A percentile compares a stretch with the other conserved stretches of the same genome.
Conservation (phyloP, 2,888 invertebrate species). For the Neuroscelio doddi region DNA sequence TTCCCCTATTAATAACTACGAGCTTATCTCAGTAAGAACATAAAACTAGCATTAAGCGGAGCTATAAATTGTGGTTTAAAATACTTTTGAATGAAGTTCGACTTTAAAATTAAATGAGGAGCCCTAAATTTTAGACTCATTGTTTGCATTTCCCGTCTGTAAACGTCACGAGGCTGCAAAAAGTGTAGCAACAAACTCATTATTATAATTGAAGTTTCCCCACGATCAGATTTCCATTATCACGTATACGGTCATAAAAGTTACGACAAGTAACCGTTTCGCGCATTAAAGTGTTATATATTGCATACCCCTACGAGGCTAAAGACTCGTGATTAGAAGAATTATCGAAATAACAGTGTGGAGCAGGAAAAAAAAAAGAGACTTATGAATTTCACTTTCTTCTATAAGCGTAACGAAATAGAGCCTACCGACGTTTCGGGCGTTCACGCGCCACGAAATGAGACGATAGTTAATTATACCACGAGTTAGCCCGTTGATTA, state of each 20-base stretch:
- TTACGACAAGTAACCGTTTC: no score
- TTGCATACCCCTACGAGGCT: not conserved
- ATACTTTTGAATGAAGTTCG: slow-evolving; percentile 5
- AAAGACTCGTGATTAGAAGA: slow-evolving; percentile 5
- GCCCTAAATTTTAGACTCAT: no score
- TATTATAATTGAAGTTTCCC: no score
- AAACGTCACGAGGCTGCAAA: no score
- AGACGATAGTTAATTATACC: slow-evolving; percentile 57
- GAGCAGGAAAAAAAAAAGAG: no score
- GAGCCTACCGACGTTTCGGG: slow-evolving; percentile 24
- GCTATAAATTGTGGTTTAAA: slow-evolving; percentile 20
- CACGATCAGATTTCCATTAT: slow-evolving; percentile 25
- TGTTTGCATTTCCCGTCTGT: no score
- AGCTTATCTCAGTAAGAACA: slow-evolving; percentile 29
- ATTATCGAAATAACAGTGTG: slow-evolving; percentile 14
- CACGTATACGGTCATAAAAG: no score
- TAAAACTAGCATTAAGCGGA: slow-evolving; percentile 35
- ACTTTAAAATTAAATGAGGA: no score
- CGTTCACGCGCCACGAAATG: slow-evolving; percentile 25
- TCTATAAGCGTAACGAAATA: slow-evolving; percentile 20
- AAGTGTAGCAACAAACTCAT: no score
- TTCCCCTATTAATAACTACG: slow-evolving; percentile 29
- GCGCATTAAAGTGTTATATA: no score
- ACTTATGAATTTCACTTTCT: slow-evolving; percentile 5
- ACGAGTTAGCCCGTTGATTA: slow-evolving; percentile 58